Evolutionary conservation across 2,888 invertebrate species (phyloP).

Genomic region (Chrysomela aeneicollis): DNA sequence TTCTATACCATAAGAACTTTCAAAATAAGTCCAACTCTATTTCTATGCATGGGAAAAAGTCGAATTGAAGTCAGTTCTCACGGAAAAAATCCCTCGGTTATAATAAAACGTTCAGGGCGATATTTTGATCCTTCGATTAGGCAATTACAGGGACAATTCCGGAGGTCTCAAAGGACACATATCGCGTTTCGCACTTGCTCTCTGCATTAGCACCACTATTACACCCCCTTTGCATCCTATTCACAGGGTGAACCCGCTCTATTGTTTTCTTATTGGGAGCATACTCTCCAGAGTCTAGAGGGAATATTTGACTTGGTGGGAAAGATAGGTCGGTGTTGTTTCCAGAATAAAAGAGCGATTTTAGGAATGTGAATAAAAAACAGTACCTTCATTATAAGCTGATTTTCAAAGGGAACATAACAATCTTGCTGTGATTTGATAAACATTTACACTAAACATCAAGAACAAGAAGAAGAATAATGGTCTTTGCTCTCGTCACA

Average conservation of each 20-base stretch:
- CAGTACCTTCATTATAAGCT: no score
- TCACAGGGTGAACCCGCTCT: not conserved
- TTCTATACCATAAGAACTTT: no score
- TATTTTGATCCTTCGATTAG: constrained; percentile 50
- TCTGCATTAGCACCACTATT: constrained; percentile 12
- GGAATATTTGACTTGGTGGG: not conserved
- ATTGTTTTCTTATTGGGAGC: not conserved
- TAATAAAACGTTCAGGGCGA: constrained; percentile 49
- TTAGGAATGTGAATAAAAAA: no score
- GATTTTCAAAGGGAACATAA: no score
- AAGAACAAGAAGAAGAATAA: no score
- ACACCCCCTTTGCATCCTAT: constrained; percentile 18
- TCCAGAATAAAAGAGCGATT: not conserved
- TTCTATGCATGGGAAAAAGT: constrained; percentile 1
- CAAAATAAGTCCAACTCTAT: no score
- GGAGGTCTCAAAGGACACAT: constrained; percentile 38
- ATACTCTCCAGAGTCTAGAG: not conserved
- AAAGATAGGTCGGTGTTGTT: not conserved
- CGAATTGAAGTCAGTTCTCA: constrained; percentile 33
- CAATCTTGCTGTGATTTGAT: no score
- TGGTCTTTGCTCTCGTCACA: no score
- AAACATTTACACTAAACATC: no score
- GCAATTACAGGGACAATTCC: constrained; percentile 48
- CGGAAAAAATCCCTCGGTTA: constrained; percentile 41
- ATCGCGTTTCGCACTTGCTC: constrained; percentile 29